phyloP scores from a whole-genome alignment of 2,113 vertebrate genomes.

The Chloroceryle aenea region DNA sequence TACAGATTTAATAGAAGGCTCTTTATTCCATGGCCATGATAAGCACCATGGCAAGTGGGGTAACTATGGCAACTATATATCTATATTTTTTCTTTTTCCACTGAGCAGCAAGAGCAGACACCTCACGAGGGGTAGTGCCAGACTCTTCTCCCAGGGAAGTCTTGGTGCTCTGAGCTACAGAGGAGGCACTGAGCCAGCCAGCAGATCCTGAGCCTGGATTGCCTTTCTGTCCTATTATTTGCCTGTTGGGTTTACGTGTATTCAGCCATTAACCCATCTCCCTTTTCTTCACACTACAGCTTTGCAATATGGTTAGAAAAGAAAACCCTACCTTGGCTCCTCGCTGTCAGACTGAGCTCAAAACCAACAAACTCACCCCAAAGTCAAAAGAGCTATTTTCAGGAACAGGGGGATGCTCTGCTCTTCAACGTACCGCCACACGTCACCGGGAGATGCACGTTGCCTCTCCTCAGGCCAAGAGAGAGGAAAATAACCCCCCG shows the following conservation, averaged over 20 bases:
- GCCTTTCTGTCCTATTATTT: fast-evolving
- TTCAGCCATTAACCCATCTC: not conserved
- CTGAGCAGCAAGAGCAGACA: not conserved
- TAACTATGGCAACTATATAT: constrained; percentile 57
- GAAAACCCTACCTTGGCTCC: not conserved
- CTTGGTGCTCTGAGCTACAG: not conserved
- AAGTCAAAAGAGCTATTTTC: not conserved
- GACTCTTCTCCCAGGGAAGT: not conserved
- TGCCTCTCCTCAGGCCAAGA: not conserved
- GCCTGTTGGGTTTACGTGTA: not conserved
- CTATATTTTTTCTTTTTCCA: not conserved
- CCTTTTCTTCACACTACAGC: too few species aligned
- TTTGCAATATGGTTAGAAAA: not conserved
- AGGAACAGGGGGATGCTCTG: not conserved
- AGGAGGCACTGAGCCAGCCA: not conserved
- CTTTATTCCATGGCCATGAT: not conserved
- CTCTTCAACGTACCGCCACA: fast-evolving
- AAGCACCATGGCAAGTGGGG: constrained; percentile 8
- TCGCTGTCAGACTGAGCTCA: not conserved
- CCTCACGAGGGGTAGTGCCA: not conserved
- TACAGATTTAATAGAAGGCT: not conserved
- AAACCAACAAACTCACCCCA: not conserved
- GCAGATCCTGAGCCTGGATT: not conserved
- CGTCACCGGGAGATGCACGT: fast-evolving
- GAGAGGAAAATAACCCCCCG: not conserved